Percentiles rank a stretch among this genome's conserved stretches.
These are phyloP conservation scores for Megalops cyprinoides DNA, from an alignment of 2,797 vertebrate genomes.

Conservation along the genomic window DNA sequence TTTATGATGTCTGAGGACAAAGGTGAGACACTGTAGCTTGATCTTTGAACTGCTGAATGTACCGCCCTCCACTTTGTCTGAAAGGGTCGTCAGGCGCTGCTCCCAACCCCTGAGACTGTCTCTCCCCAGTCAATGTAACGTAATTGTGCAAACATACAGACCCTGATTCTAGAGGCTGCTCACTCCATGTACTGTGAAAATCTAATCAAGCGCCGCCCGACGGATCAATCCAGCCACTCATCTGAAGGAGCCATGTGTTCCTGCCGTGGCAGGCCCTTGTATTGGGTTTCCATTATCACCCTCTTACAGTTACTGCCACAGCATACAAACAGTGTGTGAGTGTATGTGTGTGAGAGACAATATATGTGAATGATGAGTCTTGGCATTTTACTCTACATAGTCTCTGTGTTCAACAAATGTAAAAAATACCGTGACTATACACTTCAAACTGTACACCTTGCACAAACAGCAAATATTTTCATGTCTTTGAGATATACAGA, in stretches of 20 bases:
- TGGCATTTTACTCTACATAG: neutral
- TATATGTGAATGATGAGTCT: neutral
- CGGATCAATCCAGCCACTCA: slow-evolving; percentile 57
- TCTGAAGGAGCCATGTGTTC: slow-evolving; percentile 48
- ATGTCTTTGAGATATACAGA: neutral
- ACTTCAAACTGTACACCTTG: neutral
- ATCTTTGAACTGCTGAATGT: neutral
- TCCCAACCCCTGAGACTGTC: neutral
- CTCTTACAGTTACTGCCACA: neutral
- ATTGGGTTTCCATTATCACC: slow-evolving; percentile 51
- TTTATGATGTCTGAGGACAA: neutral
- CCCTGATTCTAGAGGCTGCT: neutral
- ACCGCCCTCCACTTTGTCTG: neutral
- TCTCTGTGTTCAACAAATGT: too few relatives aligned
- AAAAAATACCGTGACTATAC: too few relatives aligned
- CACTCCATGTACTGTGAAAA: slow-evolving; percentile 39
- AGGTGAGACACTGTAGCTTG: neutral
- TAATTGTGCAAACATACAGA: slow-evolving; percentile 40
- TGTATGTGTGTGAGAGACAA: neutral
- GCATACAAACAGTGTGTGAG: slow-evolving; percentile 31
- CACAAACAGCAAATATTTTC: neutral
- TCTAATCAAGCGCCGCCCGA: slow-evolving; percentile 47
- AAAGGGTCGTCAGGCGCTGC: neutral
- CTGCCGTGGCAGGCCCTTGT: slow-evolving; percentile 44
- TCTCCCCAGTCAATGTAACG: slow-evolving; percentile 7